Evolutionary conservation across 2,797 vertebrate genomes (phyloP).

Genomic region (Gallinago solitaria): DNA sequence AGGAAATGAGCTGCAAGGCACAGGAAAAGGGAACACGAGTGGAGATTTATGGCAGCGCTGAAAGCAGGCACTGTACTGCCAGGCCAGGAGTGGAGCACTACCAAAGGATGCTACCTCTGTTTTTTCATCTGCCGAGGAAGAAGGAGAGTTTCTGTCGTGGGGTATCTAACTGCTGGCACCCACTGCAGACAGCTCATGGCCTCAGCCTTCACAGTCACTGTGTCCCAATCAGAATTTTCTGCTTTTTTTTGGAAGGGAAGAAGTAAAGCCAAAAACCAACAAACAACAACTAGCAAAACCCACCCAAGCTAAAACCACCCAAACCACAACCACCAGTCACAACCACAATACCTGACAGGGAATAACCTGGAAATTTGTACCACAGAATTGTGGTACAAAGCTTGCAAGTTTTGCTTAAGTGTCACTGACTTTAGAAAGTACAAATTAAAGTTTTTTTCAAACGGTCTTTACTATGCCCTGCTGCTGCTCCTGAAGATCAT

Average conservation of each 20-base stretch:
- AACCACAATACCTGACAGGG: not conserved
- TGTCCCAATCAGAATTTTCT: not conserved
- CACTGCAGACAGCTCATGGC: not conserved
- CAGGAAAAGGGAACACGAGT: conserved; percentile 69
- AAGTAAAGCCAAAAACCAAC: not conserved
- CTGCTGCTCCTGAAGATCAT: not conserved
- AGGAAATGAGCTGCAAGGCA: conserved; percentile 70
- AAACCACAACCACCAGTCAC: not conserved
- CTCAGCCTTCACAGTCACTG: not conserved
- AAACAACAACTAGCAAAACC: not conserved
- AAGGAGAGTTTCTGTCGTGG: not conserved
- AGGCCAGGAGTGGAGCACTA: conserved; percentile 19
- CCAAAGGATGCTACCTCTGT: conserved; percentile 47
- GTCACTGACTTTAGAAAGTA: not conserved
- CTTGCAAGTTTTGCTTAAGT: not conserved
- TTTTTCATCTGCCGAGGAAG: not conserved
- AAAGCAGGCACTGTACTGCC: conserved; percentile 68
- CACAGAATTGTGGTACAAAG: not conserved
- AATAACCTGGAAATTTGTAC: not conserved
- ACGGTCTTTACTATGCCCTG: not conserved
- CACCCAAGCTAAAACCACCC: not conserved
- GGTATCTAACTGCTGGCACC: not conserved
- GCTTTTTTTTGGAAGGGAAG: not conserved
- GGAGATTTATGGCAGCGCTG: conserved; percentile 61
- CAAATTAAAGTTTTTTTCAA: not conserved